Evolutionary conservation across 2,888 invertebrate genomes (phyloP).

Genomic region (Prosapia bicincta): DNA sequence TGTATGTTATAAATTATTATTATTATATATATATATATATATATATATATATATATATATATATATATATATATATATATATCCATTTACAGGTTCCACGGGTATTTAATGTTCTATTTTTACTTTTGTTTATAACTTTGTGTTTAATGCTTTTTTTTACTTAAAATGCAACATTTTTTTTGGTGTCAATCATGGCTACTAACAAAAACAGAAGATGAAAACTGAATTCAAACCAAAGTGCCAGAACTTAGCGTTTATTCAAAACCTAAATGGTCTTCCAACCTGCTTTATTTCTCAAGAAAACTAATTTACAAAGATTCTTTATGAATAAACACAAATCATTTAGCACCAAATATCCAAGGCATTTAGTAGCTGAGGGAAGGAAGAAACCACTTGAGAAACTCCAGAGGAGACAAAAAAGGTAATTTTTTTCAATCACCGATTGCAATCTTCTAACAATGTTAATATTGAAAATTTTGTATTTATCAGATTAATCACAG

Average conservation of each 20-base stretch:
- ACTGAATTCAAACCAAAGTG: slow-evolving; percentile 32
- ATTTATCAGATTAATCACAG: slow-evolving; percentile 32
- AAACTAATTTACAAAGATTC: slow-evolving; percentile 15
- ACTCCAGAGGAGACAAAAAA: slow-evolving; percentile 33
- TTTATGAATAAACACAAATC: slow-evolving; percentile 30
- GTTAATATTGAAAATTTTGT: slow-evolving; percentile 34
- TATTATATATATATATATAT: no score
- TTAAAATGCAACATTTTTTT: no score
- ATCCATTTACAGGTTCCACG: no score
- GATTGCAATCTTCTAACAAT: slow-evolving; percentile 35
- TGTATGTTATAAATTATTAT: no score
- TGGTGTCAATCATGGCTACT: no score
- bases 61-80: no score
- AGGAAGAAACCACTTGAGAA: slow-evolving; percentile 34
- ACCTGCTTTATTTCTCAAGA: slow-evolving; percentile 21
- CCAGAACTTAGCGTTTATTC: slow-evolving; percentile 30
- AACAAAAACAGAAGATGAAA: slow-evolving; percentile 34
- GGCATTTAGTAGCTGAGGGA: slow-evolving; percentile 34
- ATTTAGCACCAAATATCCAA: slow-evolving; percentile 33
- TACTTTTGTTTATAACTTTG: no score
- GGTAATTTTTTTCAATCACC: no score
- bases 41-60: no score
- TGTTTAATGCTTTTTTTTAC: no score
- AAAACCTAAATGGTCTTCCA: slow-evolving; percentile 25
- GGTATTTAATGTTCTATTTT: no score